Evolutionary conservation across 2,888 invertebrate genomes (phyloP).

Genomic region (Heliconius cydno): DNA sequence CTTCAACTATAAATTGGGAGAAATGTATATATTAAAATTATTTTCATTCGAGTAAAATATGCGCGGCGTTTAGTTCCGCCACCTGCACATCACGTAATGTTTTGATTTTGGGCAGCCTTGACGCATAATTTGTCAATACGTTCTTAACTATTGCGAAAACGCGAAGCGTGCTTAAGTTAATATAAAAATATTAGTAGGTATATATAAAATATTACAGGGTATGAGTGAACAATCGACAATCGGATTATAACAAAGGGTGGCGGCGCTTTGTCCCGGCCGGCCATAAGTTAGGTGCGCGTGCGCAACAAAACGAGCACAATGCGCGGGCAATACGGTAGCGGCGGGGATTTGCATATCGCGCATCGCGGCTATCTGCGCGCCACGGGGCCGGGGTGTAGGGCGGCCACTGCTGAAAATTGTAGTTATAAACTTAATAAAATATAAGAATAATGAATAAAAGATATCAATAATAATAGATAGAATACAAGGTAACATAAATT

Average conservation of each 20-base stretch:
- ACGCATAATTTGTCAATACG: too few relatives aligned
- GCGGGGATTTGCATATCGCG: constrained; percentile 74
- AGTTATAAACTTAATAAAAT: neutral
- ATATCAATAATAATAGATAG: too few relatives aligned
- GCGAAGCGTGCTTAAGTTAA: neutral
- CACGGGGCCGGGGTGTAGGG: neutral
- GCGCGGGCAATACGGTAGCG: constrained; percentile 74
- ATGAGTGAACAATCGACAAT: constrained; percentile 68
- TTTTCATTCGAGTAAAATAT: too few relatives aligned
- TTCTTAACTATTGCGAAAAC: neutral
- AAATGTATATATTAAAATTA: too few relatives aligned
- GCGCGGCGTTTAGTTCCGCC: neutral
- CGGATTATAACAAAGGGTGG: constrained; percentile 54
- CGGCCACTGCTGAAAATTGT: neutral
- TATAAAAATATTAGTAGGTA: constrained; percentile 3
- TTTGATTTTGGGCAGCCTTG: neutral
- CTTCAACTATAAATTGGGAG: too few relatives aligned
- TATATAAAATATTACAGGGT: constrained; percentile 52
- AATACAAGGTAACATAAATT: too few relatives aligned
- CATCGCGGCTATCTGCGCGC: constrained; percentile 55
- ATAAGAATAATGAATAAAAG: neutral
- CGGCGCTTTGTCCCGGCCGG: constrained; percentile 53
- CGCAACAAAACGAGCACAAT: constrained; percentile 60
- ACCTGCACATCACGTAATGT: neutral
- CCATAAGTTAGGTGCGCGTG: constrained; percentile 65